Evolutionary conservation across 2,113 vertebrate genomes (phyloP).

Genomic region (Cyphomyrus plagiostoma): DNA sequence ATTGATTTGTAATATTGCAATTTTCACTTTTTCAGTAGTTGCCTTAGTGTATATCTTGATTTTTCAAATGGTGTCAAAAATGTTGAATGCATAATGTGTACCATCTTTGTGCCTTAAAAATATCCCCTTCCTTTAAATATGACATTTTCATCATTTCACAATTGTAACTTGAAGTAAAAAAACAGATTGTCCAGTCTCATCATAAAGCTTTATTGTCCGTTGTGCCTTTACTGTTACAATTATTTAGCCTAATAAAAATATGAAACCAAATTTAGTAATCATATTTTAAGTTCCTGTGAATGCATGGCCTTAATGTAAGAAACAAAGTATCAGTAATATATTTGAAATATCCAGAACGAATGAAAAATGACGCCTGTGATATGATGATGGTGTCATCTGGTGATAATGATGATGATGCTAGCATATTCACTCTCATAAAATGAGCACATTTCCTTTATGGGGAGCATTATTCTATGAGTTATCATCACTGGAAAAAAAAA

Average conservation of each 20-base stretch:
- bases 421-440: not conserved
- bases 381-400: not conserved
- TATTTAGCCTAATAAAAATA: not conserved
- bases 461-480: not conserved
- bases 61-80: not conserved
- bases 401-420: not conserved
- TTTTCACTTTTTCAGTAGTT: not conserved
- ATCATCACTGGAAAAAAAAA: not conserved
- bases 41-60: not conserved
- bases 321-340: not conserved
- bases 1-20: not conserved
- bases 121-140: not conserved
- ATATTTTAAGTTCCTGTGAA: not conserved
- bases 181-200: not conserved
- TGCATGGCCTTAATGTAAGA: not conserved
- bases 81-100: not conserved
- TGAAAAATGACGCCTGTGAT: not conserved
- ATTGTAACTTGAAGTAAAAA: not conserved
- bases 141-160: not conserved
- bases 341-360: not conserved
- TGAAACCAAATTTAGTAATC: not conserved
- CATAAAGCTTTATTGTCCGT: not conserved
- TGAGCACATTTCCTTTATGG: not conserved
- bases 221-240: not conserved
- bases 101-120: not conserved